Evolutionary conservation across 2,113 vertebrate species (phyloP).

Genomic region (Promerops cafer): DNA sequence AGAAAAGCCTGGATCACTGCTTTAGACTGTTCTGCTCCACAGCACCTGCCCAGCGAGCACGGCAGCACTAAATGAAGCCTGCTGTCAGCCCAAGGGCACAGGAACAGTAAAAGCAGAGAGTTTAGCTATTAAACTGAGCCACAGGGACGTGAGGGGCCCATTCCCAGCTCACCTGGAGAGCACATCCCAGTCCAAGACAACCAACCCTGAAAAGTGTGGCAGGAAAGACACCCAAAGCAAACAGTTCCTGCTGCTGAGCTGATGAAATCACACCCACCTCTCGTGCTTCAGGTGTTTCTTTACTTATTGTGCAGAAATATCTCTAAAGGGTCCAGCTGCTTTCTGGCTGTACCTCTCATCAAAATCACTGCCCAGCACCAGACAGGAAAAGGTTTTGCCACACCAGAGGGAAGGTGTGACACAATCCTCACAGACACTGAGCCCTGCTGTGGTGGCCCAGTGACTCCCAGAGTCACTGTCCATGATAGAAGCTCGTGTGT

Average conservation of each 20-base stretch:
- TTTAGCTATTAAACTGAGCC: neutral
- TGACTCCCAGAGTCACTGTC: neutral
- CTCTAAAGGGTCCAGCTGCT: neutral
- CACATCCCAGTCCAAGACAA: neutral
- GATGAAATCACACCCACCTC: neutral
- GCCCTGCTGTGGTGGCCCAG: neutral
- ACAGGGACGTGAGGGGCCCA: accelerated
- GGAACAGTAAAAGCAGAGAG: neutral
- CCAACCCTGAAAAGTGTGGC: neutral
- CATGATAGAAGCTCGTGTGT: neutral
- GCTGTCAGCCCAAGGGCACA: neutral
- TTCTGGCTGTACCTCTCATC: neutral
- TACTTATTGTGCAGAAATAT: neutral
- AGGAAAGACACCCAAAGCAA: neutral
- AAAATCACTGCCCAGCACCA: neutral
- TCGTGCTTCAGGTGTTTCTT: neutral
- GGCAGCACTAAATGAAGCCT: neutral
- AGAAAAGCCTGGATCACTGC: neutral
- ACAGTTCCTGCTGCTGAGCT: neutral
- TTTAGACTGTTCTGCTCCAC: neutral
- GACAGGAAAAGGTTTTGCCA: neutral
- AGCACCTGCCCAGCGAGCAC: neutral
- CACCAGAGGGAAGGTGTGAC: neutral
- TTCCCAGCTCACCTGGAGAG: neutral
- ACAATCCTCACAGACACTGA: neutral